Conservation (phyloP, 2,888 invertebrate species). For the Drosophila birchii region DNA sequence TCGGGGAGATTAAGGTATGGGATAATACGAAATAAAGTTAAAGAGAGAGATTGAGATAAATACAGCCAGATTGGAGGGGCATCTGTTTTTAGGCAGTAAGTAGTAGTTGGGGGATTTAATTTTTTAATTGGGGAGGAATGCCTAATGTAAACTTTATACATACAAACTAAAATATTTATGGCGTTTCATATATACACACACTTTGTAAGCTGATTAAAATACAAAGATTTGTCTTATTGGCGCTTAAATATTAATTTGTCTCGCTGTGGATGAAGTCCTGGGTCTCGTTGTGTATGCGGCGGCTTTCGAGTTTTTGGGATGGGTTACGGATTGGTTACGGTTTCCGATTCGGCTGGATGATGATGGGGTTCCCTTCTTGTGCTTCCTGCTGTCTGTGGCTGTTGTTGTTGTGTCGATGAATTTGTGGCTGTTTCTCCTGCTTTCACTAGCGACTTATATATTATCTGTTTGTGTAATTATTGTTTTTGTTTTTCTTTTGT, state of each 20-base stretch:
- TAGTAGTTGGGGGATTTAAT: constrained; percentile 13
- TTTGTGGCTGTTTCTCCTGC: constrained; percentile 44
- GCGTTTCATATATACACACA: constrained; percentile 65
- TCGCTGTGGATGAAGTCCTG: constrained; percentile 23
- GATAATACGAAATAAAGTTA: constrained; percentile 18
- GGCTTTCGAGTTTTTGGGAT: constrained; percentile 3
- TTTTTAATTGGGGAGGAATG: constrained; percentile 60
- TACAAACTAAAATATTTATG: constrained; percentile 71
- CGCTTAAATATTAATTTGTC: constrained; percentile 63
- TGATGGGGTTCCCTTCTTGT: constrained; percentile 20
- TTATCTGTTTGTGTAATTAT: constrained; percentile 75
- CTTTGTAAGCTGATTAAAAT: constrained; percentile 56
- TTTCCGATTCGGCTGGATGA: constrained; percentile 12
- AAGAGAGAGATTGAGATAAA: not conserved
- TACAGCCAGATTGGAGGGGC: constrained; percentile 19
- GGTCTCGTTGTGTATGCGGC: constrained; percentile 9
- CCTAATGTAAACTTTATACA: constrained; percentile 61
- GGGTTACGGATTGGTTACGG: not conserved
- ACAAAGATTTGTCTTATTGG: constrained; percentile 61
- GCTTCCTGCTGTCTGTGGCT: constrained; percentile 26
- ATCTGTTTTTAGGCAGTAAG: constrained; percentile 12
- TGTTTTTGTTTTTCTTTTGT: constrained; percentile 75
- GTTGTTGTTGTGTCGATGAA: constrained; percentile 44
- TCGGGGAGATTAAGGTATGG: constrained; percentile 1
- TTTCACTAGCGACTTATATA: constrained; percentile 57